Percentiles rank a stretch among this genome's conserved stretches.
phyloP scores from a whole-genome alignment of 1,140 invertebrate genomes.

The Microplitis mediator region DNA sequence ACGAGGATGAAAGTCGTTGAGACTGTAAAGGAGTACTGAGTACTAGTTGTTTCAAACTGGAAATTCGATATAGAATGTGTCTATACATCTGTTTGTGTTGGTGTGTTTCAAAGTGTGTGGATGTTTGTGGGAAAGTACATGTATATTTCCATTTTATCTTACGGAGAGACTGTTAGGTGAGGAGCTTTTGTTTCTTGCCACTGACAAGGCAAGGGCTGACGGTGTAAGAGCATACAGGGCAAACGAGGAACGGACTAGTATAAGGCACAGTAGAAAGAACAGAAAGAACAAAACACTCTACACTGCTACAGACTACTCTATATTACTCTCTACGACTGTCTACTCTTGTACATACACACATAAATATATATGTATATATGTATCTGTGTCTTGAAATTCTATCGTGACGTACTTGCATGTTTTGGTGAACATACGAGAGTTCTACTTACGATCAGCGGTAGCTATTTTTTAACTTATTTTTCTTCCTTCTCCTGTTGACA shows the following conservation, averaged over 20 bases:
- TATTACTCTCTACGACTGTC: slow-evolving; percentile 25
- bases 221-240: background rate
- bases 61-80: background rate
- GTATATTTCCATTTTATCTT: slow-evolving; percentile 23
- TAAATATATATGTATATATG: no score
- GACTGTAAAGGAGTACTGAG: background rate
- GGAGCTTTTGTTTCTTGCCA: slow-evolving; percentile 48
- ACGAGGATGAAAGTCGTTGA: background rate
- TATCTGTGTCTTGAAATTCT: background rate
- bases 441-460: background rate
- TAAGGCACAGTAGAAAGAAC: no score
- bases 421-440: slow-evolving; percentile 22
- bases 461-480: background rate
- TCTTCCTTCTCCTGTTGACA: no score
- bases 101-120: background rate
- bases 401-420: slow-evolving; percentile 30
- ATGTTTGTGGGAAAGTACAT: background rate
- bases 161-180: background rate
- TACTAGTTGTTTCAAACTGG: slow-evolving; percentile 13
- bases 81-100: background rate
- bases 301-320: slow-evolving; percentile 28
- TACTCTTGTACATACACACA: no score
- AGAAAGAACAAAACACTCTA: background rate
- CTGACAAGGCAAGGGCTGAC: slow-evolving; percentile 24
- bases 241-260: background rate